phyloP scores from a whole-genome alignment of 2,888 invertebrate species.

The Cybosia mesomella region DNA sequence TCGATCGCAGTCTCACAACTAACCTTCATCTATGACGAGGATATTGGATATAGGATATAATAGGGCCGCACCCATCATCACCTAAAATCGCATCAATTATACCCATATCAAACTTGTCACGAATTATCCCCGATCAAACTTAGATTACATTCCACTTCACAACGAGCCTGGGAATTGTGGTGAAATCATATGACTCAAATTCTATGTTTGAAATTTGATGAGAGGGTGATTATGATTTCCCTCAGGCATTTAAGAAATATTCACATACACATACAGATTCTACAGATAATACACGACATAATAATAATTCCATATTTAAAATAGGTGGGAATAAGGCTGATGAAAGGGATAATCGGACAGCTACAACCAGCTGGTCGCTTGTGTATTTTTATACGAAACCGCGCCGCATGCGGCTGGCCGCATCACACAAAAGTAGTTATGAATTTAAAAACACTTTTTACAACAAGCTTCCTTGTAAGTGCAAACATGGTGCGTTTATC shows the following conservation, averaged over 20 bases:
- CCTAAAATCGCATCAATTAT: constrained; percentile 33
- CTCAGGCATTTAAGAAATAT: background rate
- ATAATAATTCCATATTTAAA: background rate
- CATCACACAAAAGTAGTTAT: too few relatives aligned
- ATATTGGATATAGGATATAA: too few relatives aligned
- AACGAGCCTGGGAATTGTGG: background rate
- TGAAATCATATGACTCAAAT: background rate
- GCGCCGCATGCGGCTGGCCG: too few relatives aligned
- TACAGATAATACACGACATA: background rate
- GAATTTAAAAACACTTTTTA: too few relatives aligned
- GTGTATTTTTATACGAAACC: too few relatives aligned
- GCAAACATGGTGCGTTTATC: too few relatives aligned
- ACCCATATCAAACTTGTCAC: constrained; percentile 32
- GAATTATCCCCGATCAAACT: constrained; percentile 32
- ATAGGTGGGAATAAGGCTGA: too few relatives aligned
- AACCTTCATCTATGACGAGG: constrained; percentile 2
- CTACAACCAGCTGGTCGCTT: too few relatives aligned
- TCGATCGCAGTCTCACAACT: background rate
- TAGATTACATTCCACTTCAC: constrained; percentile 18
- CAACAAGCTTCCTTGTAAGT: too few relatives aligned
- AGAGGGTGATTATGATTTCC: background rate
- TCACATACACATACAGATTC: background rate
- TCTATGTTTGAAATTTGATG: background rate
- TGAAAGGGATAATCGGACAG: too few relatives aligned
- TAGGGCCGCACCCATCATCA: constrained; percentile 11